phyloP scores from a whole-genome alignment of 2,888 invertebrate genomes.

The Diogma glabrata region DNA sequence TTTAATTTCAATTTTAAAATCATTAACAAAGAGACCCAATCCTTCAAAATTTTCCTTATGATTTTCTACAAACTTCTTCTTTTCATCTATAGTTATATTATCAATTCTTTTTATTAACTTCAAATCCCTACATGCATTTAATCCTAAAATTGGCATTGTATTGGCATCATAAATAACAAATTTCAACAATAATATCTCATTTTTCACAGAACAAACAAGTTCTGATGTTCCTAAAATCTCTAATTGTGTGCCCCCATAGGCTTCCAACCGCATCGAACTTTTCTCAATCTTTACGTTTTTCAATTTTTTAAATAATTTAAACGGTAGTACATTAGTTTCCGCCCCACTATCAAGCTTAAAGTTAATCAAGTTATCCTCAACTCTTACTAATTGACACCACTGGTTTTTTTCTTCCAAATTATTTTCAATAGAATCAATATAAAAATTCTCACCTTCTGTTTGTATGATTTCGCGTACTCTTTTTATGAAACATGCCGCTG shows the following conservation, averaged over 20 bases:
- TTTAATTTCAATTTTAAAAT: constrained; percentile 10
- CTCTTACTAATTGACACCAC: background rate
- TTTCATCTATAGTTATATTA: background rate
- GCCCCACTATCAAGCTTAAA: constrained; percentile 9
- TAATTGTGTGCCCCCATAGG: background rate
- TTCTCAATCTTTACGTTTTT: background rate
- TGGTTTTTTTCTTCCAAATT: background rate
- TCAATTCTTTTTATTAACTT: background rate
- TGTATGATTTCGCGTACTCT: background rate
- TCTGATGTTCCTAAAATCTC: too few relatives aligned
- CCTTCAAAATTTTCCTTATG: constrained; percentile 8
- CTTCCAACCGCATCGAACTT: background rate
- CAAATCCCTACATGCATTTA: too few relatives aligned
- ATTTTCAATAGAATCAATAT: background rate
- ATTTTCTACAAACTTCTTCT: background rate
- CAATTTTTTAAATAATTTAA: background rate
- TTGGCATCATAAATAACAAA: constrained; percentile 6
- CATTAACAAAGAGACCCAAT: constrained; percentile 4
- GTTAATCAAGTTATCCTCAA: background rate
- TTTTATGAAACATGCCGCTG: too few relatives aligned
- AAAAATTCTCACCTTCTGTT: background rate
- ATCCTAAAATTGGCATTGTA: constrained; percentile 9
- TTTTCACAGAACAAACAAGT: background rate
- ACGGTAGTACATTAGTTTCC: constrained; percentile 6
- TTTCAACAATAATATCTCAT: background rate